Evolutionary conservation across 2,888 invertebrate genomes (phyloP), one percentile per base, ranked within the genome.

Genomic region (Mallateleia sp.): DNA sequence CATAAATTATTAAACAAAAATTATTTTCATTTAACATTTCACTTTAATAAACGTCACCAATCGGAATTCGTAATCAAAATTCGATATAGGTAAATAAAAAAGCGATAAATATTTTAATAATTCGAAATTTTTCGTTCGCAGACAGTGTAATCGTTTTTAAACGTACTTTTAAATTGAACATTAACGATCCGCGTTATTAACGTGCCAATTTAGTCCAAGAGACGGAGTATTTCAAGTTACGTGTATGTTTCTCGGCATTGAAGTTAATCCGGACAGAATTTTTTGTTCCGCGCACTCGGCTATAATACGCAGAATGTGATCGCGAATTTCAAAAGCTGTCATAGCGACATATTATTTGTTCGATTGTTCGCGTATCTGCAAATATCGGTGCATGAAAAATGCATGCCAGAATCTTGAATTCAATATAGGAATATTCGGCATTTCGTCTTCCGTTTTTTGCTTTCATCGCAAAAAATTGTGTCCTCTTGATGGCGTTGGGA

Each of bases 321-420:
- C 32, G 11, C 15, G 58, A 58, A 20, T 58, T 58, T 58, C 18
- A 32, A 58, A 58, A 58, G 58, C 58, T 66, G 11, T n/a, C 18
- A 52, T 52, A 9, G 9, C 18, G 50, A 52, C 20, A 18, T 52
- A 52, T 6, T 52, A 52, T 22, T 52, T 52, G 18, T 20, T 52
- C 20, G 50, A 52, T 52, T 52, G 18, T 22, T 52, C 20, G 50
- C 20, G 50, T 20, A 52, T 20, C 22, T 52, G 18, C 50, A 42
- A 42, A 42, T n/a, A 42, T 42, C 42, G 42, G 42, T 8, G 42
- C 42, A 3, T 14, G 42, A 8, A 42, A 42, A 42, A 42, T 42
- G 5, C 14, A 42, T 42, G 42, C 42, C 3, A 42, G 11, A 11
- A 42, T 11, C 42, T 4, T n/a, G 42, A 42, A 11, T 42, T 42